Evolutionary conservation across 2,888 invertebrate genomes (phyloP), one percentile per base, ranked within the genome.

Genomic region (Sphaerophoria rueppellii): DNA sequence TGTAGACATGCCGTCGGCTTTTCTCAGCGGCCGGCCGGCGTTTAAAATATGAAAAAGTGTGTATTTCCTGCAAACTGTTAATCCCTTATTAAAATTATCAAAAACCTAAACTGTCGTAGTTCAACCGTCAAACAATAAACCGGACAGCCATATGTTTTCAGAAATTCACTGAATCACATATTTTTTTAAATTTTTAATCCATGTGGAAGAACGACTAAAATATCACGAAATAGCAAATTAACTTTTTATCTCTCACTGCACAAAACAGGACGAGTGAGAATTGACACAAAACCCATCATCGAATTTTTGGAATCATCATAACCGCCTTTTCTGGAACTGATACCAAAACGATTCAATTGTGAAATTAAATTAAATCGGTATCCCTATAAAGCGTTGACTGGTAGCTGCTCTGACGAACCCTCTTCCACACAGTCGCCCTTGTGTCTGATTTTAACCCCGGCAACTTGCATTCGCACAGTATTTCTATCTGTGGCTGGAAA

Each of bases 321-420:
- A 60, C 72, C 76, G 72, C 71, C 55, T 81, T 80, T 71, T 75
- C 81, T 81, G 85, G 73, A 85, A 85, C 85, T 76, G 85, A 85
- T 85, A 81, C 76, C 63, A 72, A 81, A 85, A 72, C 85, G 85
- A 85, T 85, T 85, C 85, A 77, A 70, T 85, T 85, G 85, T 85
- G 69, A 85, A 85, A 81, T 85, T 85, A 85, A 85, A 81, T 81
- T 81, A 70, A 81, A 81, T 81, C 65, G 70, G 69, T 63, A 54
- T 81, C 72, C 78, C 35, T 37, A 57, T 24, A 24, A 24, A 1
- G 43, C 67, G 35, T 34, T 61, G 50, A 34, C 35, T 16, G 16
- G 43, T 34, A n/a, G 55, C 35, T 32, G 32, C 34, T 1, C 48
- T 24, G 34, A 34, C 61, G 46, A 57, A 34, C 65, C 52, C 7